Base-by-base conservation (phyloP, 2,113 vertebrate genomes). In the Neogobius melanostomus region DNA sequence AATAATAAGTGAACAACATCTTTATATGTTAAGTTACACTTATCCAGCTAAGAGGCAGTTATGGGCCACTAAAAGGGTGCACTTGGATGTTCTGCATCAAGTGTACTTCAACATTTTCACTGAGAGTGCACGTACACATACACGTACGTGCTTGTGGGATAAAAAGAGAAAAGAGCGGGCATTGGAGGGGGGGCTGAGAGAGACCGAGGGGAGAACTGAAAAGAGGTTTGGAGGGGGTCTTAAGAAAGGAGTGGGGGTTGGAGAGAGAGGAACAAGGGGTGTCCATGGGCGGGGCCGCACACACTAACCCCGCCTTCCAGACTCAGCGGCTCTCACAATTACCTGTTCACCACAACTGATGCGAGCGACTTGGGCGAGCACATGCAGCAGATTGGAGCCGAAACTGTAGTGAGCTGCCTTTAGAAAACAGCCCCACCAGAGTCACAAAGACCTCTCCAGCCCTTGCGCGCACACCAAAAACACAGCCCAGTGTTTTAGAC, bases 341-440 rank as follows among this genome's bases (percentile, higher is more conserved):
- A 91, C 89, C 90, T 89, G 89, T 89, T 87, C 61, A 65, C 57
- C 81, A 76, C 75, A 78, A 74, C 70, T 77, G 85, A 75, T 63
- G 75, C 15, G 61, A 84, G 85, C 74, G 74, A 48, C 68, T 72
- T 72, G 36, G 14, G 70, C 42, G 75, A 88, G 84, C 85, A 80
- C 85, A 81, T 80, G 89, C 81, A 68, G 79, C 77, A 62, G 64
- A 83, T 69, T 76, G 63, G 44, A 74, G 57, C 56, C 70, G 56
- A 63, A 54, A 68, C 72, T 69, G 28, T 69, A 46, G n/a, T 16
- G 56, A 80, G 75, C 79, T 61, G 74, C 52, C 12, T 56, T 10
- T 17, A 56, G 51, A 67, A 54, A 63, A 16, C 15, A 62, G 51
- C 8, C 16, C 44, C 45, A 51, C 51, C 15, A 36, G 28, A 49